Evolutionary conservation across 2,888 invertebrate species (phyloP), one percentile per base, ranked within the genome.

Genomic region (Scrobipalpa costella): DNA sequence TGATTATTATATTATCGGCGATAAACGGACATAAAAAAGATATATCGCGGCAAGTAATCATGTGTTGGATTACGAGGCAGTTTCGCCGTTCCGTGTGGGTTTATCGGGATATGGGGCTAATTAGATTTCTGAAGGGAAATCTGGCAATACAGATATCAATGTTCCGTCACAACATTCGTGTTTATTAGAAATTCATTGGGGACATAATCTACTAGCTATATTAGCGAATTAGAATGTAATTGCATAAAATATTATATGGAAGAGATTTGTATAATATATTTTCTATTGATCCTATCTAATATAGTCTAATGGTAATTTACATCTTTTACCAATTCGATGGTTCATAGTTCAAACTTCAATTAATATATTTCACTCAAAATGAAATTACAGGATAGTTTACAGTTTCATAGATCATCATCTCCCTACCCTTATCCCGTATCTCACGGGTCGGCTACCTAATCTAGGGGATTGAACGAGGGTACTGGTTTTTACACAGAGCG

Each of bases 1-100:
- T 86, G 88, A 90, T 90, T 90, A 89, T 89, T 88, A 88, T 88
- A 89, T 90, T 90, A 89, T 85, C 86, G 81, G 85, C 88, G 88
- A 89, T 89, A 90, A 89, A 89, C 84, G 88, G 78, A 74, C 77
- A 87, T 88, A 87, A 90, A 88, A 89, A 88, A 88, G 86, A 89
- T 86, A 88, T 88, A 88, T 84, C 80, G 84, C 79, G 70, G 76
- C 79, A 80, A 75, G 88, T 85, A 87, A 89, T 88, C 87, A 86
- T 86, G 84, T 87, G 71, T 75, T 72, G 72, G 84, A 87, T 88
- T 88, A 86, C 76, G 81, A 77, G 78, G 80, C 84, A 85, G 88
- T 88, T 87, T 85, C 84, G 78, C 72, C 79, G 84, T 83, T 80
- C 80, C 81, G 78, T 85, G 82, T 85, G 84, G 85, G 85, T 86